Evolutionary conservation across 2,113 vertebrate species (phyloP), one percentile per base, ranked within the genome.

Genomic region (Oncorhynchus keta): DNA sequence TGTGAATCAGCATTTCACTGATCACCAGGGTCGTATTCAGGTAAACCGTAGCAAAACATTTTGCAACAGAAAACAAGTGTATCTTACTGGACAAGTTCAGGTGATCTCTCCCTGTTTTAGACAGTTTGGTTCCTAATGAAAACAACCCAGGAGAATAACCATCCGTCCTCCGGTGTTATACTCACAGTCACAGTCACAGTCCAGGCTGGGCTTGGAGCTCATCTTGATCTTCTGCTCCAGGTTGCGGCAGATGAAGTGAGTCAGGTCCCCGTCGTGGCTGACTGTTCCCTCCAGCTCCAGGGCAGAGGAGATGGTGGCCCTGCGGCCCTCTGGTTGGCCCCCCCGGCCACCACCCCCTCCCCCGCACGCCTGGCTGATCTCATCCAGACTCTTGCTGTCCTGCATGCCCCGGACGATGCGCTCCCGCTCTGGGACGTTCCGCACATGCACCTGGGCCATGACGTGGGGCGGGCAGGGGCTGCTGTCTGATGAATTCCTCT

Each of bases 151-250:
- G 51, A 18, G 51, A 55, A 14, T 55, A 55, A 55, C 16, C 14
- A 55, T 55, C 16, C 1, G 72, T 30, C 39, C 89, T 68, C 28
- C 74, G 16, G 78, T 57, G 73, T 82, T 70, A 90, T 73, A 92
- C 86, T 14, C 91, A 89, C 79, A 92, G 92, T 92, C 82, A 93
- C 93, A 94, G 84, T 95, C 93, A 69, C 91, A 94, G 82, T 94
- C 94, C 68, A 95, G 86, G 79, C 89, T 95, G 68, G 83, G 92
- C 77, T 88, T 93, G 49, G 92, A 94, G 86, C 97, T 96, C 92
- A 96, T 93, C 77, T 96, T 96, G 82, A 98, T 97, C 88, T 97
- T 96, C 87, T 96, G 95, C 86, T 97, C 95, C 73, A 97, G 88
- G 87, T 96, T 96, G 87, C 94, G 95, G 85, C 95, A 94, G 35